Evolutionary conservation across 2,113 vertebrate genomes (phyloP).

Genomic region (Uropsilus gracilis): DNA sequence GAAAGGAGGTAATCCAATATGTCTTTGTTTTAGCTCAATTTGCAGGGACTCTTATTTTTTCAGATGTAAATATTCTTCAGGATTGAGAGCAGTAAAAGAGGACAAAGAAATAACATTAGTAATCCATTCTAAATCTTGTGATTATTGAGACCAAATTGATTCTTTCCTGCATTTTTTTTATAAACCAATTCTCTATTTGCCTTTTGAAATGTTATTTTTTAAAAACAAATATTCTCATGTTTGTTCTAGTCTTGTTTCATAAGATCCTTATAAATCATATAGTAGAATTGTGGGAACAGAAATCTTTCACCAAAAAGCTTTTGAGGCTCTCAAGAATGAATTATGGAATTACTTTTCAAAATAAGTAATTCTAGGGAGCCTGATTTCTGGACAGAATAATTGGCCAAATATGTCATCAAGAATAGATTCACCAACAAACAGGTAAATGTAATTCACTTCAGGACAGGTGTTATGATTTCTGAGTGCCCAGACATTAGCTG

Average conservation of each 20-base stretch:
- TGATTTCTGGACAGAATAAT: constrained; percentile 1
- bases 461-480: background rate
- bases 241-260: background rate
- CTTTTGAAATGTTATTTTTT: background rate
- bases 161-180: background rate
- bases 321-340: background rate
- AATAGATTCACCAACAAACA: background rate
- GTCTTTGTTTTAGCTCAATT: constrained; percentile 13
- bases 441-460: background rate
- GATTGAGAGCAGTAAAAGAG: background rate
- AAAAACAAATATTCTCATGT: background rate
- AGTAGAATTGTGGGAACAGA: background rate
- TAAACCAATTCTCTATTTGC: background rate
- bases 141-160: background rate
- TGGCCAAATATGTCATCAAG: background rate
- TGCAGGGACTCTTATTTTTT: background rate
- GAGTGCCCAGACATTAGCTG: background rate
- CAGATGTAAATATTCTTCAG: background rate
- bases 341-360: background rate
- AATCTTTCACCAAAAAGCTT: background rate
- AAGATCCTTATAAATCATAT: background rate
- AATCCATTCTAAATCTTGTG: background rate
- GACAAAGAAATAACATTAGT: background rate
- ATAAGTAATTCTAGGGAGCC: background rate
- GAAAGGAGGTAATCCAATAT: constrained; percentile 87